phyloP scores from a whole-genome alignment of 2,888 invertebrate species.

The Ectemnius continuus region DNA sequence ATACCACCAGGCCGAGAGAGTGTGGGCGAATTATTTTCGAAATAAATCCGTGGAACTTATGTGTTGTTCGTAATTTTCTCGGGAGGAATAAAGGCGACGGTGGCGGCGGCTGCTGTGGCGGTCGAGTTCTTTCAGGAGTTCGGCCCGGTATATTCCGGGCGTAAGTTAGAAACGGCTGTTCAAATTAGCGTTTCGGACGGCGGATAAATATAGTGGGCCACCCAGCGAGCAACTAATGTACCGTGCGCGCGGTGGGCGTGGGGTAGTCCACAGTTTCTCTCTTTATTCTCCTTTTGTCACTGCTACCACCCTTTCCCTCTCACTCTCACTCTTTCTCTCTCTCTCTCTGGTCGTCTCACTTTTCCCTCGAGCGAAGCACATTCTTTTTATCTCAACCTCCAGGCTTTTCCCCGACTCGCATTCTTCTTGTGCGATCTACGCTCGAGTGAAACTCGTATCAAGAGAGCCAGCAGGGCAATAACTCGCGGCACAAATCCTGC shows the following conservation, averaged over 20 bases:
- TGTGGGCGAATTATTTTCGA: too few relatives aligned
- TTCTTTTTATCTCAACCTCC: neutral
- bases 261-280: conserved; percentile 37
- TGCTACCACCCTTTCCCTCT: conserved; percentile 9
- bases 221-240: conserved; percentile 72
- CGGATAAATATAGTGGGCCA: conserved; percentile 74
- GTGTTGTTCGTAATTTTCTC: conserved; percentile 1
- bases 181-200: conserved; percentile 62
- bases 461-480: neutral
- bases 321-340: conserved; percentile 11
- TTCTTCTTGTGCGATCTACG: neutral
- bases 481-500: neutral
- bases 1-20: too few relatives aligned
- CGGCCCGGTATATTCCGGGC: conserved; percentile 25
- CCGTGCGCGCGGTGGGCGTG: conserved; percentile 40
- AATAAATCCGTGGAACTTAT: too few relatives aligned
- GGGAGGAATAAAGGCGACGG: neutral
- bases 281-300: conserved; percentile 54
- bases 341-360: neutral
- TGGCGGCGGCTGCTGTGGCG: neutral
- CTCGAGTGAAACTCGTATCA: neutral
- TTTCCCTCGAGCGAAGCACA: conserved; percentile 13
- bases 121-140: conserved; percentile 24
- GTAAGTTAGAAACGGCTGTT: conserved; percentile 55
- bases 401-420: too few relatives aligned